Conservation (phyloP, 2,888 invertebrate genomes). For the Malthinus flaveolus region DNA sequence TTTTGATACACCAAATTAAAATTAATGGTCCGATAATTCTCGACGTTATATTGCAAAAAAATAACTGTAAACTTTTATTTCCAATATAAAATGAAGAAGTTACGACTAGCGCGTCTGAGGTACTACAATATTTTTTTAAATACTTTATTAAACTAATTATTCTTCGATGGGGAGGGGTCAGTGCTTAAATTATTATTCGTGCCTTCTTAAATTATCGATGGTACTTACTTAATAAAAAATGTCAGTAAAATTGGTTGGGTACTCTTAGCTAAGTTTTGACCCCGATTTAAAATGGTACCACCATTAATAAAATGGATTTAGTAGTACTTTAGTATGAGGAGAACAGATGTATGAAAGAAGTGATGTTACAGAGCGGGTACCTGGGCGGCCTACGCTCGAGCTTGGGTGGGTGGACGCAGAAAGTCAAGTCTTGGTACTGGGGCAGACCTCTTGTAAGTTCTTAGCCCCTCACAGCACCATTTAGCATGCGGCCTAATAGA, state of each 20-base stretch:
- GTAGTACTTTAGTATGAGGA: conserved; percentile 26
- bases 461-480: conserved; percentile 44
- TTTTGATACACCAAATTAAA: neutral
- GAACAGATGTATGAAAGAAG: conserved; percentile 29
- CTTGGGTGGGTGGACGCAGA: conserved; percentile 95
- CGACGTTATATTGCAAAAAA: conserved; percentile 2
- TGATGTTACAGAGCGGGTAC: conserved; percentile 79
- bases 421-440: conserved; percentile 97
- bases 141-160: neutral
- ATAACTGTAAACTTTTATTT: conserved; percentile 5
- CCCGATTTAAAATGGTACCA: conserved; percentile 16
- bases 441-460: conserved; percentile 94
- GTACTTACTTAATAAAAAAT: too few relatives aligned
- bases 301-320: conserved; percentile 8
- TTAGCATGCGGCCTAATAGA: conserved; percentile 42
- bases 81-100: conserved; percentile 3
- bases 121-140: neutral
- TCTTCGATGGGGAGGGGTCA: neutral
- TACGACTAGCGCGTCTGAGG: neutral
- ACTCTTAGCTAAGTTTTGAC: neutral
- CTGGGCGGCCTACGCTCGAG: conserved; percentile 92
- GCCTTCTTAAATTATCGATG: too few relatives aligned
- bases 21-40: conserved; percentile 3
- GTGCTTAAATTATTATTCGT: too few relatives aligned
- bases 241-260: neutral